A percentile compares a stretch with the other conserved stretches of the same genome.
Evolutionary conservation across 1,140 invertebrate species (phyloP).

Genomic region (Bemisia tabaci): DNA sequence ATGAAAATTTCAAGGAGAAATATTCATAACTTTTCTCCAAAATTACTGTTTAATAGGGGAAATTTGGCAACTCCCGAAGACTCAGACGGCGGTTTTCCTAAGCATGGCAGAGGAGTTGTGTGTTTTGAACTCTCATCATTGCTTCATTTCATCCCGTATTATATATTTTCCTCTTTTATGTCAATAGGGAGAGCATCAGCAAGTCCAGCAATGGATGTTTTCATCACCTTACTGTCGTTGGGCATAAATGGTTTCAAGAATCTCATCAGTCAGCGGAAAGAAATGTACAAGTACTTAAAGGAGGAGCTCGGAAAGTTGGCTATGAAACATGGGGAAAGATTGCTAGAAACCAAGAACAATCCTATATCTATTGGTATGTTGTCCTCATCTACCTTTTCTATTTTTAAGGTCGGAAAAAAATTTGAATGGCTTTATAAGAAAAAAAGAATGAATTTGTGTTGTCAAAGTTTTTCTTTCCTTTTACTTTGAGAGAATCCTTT

Average conservation of each 20-base stretch:
- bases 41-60: no score
- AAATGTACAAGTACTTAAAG: constrained; percentile 50
- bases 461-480: background rate
- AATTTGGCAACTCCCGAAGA: no score
- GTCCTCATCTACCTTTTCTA: no score
- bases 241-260: constrained; percentile 53
- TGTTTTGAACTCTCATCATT: background rate
- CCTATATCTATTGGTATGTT: constrained; percentile 56
- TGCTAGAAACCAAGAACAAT: constrained; percentile 53
- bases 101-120: no score
- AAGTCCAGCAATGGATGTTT: constrained; percentile 58
- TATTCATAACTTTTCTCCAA: no score
- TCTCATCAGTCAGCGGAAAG: constrained; percentile 46
- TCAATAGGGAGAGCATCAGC: constrained; percentile 52
- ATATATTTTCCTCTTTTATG: constrained; percentile 11
- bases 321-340: constrained; percentile 41
- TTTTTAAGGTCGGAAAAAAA: constrained; percentile 4
- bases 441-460: background rate
- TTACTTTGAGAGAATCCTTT: no score
- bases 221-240: constrained; percentile 65
- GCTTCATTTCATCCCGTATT: background rate
- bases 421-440: background rate
- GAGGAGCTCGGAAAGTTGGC: constrained; percentile 45
- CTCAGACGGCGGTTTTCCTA: no score
- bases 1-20: no score